phyloP scores from a whole-genome alignment of 2,797 vertebrate species.

The Trachurus trachurus region DNA sequence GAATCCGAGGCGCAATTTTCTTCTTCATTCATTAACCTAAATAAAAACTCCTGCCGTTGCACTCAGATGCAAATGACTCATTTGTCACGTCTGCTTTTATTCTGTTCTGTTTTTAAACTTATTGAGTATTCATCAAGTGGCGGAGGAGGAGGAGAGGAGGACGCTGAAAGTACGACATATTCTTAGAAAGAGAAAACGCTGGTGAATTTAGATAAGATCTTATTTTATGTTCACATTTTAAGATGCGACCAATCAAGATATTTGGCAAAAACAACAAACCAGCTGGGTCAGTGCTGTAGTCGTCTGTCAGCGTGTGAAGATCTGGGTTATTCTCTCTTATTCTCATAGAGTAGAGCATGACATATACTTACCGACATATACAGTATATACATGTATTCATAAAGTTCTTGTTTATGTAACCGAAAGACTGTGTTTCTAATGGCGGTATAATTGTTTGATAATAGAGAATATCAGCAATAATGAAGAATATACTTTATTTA shows the following conservation, averaged over 20 bases:
- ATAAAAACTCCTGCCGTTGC: conserved; percentile 37
- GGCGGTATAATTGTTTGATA: background rate
- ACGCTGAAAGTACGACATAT: conserved; percentile 4
- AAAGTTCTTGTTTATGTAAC: background rate
- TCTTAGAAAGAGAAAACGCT: conserved; percentile 8
- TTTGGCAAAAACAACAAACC: background rate
- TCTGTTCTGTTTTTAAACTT: conserved; percentile 19
- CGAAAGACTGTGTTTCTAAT: background rate
- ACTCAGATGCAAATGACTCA: conserved; percentile 26
- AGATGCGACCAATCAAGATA: background rate
- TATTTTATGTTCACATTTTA: conserved; percentile 21
- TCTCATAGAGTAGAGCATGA: background rate
- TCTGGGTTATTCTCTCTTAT: background rate
- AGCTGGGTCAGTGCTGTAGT: background rate
- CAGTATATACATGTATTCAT: background rate
- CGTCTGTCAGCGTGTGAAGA: background rate
- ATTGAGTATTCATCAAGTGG: background rate
- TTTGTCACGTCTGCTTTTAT: conserved; percentile 31
- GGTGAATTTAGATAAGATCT: conserved; percentile 12
- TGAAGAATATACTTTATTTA: no score
- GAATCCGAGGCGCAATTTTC: conserved; percentile 19
- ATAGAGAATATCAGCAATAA: background rate
- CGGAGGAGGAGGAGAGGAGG: background rate
- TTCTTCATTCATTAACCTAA: conserved; percentile 38
- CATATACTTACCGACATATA: background rate